Base-by-base conservation (phyloP, 1,140 invertebrate species). In the Drosophila kohkoa region DNA sequence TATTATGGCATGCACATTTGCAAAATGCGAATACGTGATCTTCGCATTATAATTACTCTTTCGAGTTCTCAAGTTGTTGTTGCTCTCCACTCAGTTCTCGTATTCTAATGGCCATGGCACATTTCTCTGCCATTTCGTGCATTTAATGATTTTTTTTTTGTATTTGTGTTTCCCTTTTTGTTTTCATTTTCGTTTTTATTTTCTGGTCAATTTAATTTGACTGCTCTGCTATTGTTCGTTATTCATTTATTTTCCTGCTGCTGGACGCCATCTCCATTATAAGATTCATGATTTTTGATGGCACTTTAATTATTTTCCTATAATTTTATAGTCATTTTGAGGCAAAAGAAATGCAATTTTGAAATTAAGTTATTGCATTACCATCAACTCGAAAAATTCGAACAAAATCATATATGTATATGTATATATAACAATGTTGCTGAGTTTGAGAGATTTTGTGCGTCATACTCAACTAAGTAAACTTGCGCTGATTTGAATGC, bases 21-120 rank as follows among this genome's bases (percentile, higher is more conserved):
- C 82, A 75, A 86, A 88, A 88, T 88, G 83, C 75, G 83, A 88
- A 89, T 88, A 88, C 83, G 85, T 88, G 83, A 88, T 88, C 80
- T 88, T 88, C 81, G 77, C 75, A 78, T 89, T 83, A 89, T 88
- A 85, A 88, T 89, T 89, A 88, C 81, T 83, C 62, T 65, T 82
- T 71, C 35, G 63, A 51, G 48, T 65, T 54, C 55, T 68, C 48
- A 59, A 35, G 32, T 59, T 67, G 59, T 32, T 49, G 0, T 15
- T 60, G 35, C 25, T n/a, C 20, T 25, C 20, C 20, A 25, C 20
- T 25, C 20, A 25, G 51, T 41, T 46, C 38, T 28, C 30, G 25
- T 35, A 80, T 87, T 89, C 82, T 87, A 89, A 87, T 87, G 82
- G 85, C 80, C 85, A 43, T 87, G 82, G 82, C 85, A 87, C 82